Evolutionary conservation across 1,140 invertebrate species (phyloP), one percentile per base, ranked within the genome.

Genomic region (Holotrichia oblita): DNA sequence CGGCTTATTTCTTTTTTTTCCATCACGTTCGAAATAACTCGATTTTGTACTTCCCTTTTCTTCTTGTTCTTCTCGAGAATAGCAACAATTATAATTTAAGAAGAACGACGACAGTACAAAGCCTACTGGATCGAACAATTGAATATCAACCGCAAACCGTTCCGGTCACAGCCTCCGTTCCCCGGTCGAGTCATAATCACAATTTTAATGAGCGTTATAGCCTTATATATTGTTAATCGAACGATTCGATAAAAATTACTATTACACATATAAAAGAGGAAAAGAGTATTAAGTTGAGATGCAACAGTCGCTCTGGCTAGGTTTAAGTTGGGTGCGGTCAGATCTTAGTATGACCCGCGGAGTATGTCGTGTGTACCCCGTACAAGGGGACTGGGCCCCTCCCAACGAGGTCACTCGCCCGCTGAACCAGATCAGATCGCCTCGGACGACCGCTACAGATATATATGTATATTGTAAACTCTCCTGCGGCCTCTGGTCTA

Each of bases 91-190:
- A n/a, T n/a, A n/a, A n/a, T n/a, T 48, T 48, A 48, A 3, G 44
- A 48, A 48, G 10, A 14, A 12, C 44, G 42, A 12, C 14, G 8
- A 3, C 14, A n/a, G 42, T 44, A 44, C 42, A 6, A 17, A 55
- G 48, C 14, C 48, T 55, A 55, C 48, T 55, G 48, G 48, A 55
- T 14, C 48, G 42, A 64, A 77, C 76, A 77, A 77, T 77, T 77
- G 76, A 77, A 77, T 59, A n/a, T 77, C 17, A 27, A 64, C 76
- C 76, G 44, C 76, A 77, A 77, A 27, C 20, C 76, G 76, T 77
- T 77, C 76, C 76, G 76, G 76, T 77, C 76, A 77, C 41, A n/a
- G 27, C 6, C 20, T 44, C 10, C 44, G 48, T 59, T 77, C 59
- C n/a, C 44, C n/a, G 59, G 27, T 77, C 59, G n/a, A 55, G 48